A percentile compares a stretch with the other conserved stretches of the same genome.
Evolutionary conservation across 2,113 vertebrate genomes (phyloP).

Genomic region (Dicaeum eximium): DNA sequence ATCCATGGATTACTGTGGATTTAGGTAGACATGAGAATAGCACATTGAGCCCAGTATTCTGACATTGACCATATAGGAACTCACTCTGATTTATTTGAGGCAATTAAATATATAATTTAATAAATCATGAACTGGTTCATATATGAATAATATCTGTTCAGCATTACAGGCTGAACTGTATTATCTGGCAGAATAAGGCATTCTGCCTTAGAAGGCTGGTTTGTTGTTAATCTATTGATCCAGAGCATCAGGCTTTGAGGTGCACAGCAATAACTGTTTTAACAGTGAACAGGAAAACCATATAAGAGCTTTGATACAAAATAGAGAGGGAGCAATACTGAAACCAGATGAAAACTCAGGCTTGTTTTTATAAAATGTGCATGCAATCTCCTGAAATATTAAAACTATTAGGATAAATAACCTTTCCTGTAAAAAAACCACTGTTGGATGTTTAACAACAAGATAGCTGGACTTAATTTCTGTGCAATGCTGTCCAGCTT

Average conservation of each 20-base stretch:
- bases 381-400: background rate
- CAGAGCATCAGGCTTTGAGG: background rate
- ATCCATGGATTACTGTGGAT: rapidly evolving
- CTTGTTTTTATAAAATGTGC: background rate
- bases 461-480: background rate
- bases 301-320: background rate
- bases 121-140: background rate
- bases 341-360: background rate
- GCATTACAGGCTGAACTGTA: background rate
- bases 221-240: background rate
- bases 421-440: background rate
- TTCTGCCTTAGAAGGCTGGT: background rate
- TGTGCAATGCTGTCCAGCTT: background rate
- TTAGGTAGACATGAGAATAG: background rate
- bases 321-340: background rate
- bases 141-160: background rate
- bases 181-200: background rate
- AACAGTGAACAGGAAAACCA: background rate
- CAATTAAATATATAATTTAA: background rate
- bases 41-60: background rate
- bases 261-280: background rate
- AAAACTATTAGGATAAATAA: background rate
- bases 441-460: background rate
- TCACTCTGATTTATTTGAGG: background rate
- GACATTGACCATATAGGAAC: background rate